Evolutionary conservation across 1,140 invertebrate genomes (phyloP).

Genomic region (Daktulosphaira vitifoliae): DNA sequence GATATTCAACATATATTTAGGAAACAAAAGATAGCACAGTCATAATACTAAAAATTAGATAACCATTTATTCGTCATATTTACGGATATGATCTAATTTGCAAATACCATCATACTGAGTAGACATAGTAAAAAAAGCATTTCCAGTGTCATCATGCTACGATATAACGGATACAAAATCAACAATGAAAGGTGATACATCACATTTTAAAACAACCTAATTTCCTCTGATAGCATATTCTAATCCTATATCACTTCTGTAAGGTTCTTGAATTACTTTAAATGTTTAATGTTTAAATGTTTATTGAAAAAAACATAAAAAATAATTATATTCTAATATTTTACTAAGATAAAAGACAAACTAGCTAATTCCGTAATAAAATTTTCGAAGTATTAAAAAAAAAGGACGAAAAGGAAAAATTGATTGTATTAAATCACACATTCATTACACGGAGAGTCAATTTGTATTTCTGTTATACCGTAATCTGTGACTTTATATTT

Average conservation of each 20-base stretch:
- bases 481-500: background rate
- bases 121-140: constrained; percentile 10
- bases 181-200: constrained; percentile 82
- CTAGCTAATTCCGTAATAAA: too few relatives aligned
- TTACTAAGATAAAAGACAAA: too few relatives aligned
- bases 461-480: background rate
- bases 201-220: constrained; percentile 83
- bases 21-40: too few relatives aligned
- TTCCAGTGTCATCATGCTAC: constrained; percentile 55
- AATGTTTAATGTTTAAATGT: background rate
- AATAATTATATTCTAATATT: too few relatives aligned
- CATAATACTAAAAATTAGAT: too few relatives aligned
- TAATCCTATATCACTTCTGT: constrained; percentile 84
- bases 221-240: constrained; percentile 89
- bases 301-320: too few relatives aligned
- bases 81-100: constrained; percentile 11
- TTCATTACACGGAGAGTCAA: too few relatives aligned
- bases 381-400: too few relatives aligned
- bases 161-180: constrained; percentile 80
- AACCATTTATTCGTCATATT: too few relatives aligned
- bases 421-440: too few relatives aligned
- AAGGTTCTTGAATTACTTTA: constrained; percentile 76
- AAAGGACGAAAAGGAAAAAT: too few relatives aligned
- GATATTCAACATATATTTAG: too few relatives aligned
- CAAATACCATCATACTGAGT: constrained; percentile 16